Base-by-base conservation (phyloP, 53 echinoderm and acorn worm species). In the Hippasteria phrygiana region DNA sequence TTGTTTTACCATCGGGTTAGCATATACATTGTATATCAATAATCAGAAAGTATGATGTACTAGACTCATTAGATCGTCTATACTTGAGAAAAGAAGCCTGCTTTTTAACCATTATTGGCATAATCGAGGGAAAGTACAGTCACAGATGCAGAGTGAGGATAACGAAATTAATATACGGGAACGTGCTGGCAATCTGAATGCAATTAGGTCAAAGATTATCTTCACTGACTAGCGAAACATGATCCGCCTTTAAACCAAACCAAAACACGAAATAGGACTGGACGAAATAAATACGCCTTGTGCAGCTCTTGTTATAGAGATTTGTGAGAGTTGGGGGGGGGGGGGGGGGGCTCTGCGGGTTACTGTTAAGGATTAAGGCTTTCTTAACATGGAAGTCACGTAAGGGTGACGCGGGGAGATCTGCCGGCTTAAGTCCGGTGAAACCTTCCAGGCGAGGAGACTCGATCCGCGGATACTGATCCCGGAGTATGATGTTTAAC, bases 401-500 rank as follows among this genome's bases (percentile, higher is more conserved):
- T 65, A 81, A 81, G 28, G 45, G 65, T 43, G 63, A 31, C 64
- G 64, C 24, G 65, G 75, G 81, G 81, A 46, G 81, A 65, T 79
- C 33, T 39, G 37, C 18, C 76, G 50, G 76, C 53, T 76, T n/a
- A 53, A 76, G 76, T 33, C 76, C 13, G 76, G 74, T 5, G 18
- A 53, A 76, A 53, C 76, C 76, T 39, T 28, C n/a, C 35, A 26
- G 78, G 59, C 78, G 78, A 54, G 78, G 17, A 39, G 78, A 38
- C 47, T 34, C 56, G 39, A 20, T 34, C 59, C 17, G 18, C 3
- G 78, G 62, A 33, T 6, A 35, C 67, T 55, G 78, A 78, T 81
- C 81, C 64, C 45, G 3, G 32, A 31, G 81, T 81, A 65, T 81
- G 81, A 32, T 17, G 63, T 81, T 65, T n/a, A n/a, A 81, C 81